phyloP scores from a whole-genome alignment of 2,888 invertebrate species.

The Pyrrhosoma nymphula region DNA sequence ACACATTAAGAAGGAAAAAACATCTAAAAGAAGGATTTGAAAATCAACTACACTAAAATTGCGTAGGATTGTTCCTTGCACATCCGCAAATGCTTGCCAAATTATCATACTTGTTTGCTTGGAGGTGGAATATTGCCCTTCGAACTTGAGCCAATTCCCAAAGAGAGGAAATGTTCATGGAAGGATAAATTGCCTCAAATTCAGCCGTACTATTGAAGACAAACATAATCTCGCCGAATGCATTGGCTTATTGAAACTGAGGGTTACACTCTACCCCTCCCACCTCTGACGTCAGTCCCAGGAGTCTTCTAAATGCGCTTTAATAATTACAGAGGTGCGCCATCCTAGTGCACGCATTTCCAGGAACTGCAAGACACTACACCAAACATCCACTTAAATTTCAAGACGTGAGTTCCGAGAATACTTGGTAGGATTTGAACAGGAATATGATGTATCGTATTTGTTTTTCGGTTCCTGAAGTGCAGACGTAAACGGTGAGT shows the following conservation, averaged over 20 bases:
- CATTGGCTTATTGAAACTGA: neutral
- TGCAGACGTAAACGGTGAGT: neutral
- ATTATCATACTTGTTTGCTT: too few species aligned
- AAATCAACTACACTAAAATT: too few species aligned
- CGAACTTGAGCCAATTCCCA: too few species aligned
- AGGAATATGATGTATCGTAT: neutral
- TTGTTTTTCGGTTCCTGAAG: neutral
- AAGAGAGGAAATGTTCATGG: neutral
- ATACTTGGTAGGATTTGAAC: neutral
- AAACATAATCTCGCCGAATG: neutral
- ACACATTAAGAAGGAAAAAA: too few species aligned
- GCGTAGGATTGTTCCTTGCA: too few species aligned
- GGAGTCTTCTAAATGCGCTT: neutral
- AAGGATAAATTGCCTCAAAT: neutral
- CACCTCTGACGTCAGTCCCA: neutral
- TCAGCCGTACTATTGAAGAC: neutral
- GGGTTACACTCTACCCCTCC: neutral
- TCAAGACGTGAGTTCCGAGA: neutral
- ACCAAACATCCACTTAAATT: neutral
- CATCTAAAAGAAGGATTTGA: too few species aligned
- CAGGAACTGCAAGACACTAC: neutral
- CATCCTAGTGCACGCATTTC: neutral
- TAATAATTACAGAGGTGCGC: neutral
- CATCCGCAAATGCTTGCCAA: too few species aligned
- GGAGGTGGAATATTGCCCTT: too few species aligned